Evolutionary conservation across 2,888 invertebrate genomes (phyloP).

Genomic region (Drosophila neotestacea): DNA sequence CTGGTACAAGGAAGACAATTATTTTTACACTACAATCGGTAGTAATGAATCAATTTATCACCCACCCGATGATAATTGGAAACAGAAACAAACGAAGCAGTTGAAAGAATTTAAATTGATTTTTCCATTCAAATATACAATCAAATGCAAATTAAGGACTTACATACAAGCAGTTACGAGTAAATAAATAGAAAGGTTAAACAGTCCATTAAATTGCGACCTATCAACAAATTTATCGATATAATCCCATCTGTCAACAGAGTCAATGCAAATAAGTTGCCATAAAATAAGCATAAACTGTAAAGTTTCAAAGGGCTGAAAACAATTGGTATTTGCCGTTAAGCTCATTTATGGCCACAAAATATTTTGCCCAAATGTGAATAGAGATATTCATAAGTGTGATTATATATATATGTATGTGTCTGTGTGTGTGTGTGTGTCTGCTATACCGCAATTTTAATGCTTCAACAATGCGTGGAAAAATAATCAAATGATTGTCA

Average conservation of each 20-base stretch:
- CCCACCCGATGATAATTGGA: not conserved
- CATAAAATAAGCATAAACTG: constrained; percentile 24
- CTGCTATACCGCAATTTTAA: constrained; percentile 17
- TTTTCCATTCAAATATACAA: not conserved
- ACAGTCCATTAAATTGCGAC: constrained; percentile 27
- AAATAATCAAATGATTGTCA: constrained; percentile 71
- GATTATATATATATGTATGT: not conserved
- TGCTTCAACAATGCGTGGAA: constrained; percentile 20
- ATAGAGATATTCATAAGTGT: not conserved
- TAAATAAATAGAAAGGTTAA: not conserved
- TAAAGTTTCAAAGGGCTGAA: constrained; percentile 9
- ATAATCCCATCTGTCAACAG: constrained; percentile 9
- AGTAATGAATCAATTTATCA: not conserved
- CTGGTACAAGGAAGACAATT: too few relatives aligned
- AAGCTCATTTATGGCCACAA: constrained; percentile 31
- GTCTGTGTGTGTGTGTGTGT: not conserved
- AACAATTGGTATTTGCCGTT: constrained; percentile 26
- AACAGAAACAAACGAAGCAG: not conserved
- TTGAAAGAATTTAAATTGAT: not conserved
- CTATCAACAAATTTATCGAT: constrained; percentile 2
- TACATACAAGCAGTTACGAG: too few relatives aligned
- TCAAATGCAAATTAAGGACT: constrained; percentile 15
- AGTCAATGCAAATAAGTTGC: constrained; percentile 31
- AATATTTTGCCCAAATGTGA: constrained; percentile 31
- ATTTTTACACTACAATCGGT: too few relatives aligned